phyloP scores from a whole-genome alignment of 2,888 invertebrate genomes.

The Drosophila nr. fundita region DNA sequence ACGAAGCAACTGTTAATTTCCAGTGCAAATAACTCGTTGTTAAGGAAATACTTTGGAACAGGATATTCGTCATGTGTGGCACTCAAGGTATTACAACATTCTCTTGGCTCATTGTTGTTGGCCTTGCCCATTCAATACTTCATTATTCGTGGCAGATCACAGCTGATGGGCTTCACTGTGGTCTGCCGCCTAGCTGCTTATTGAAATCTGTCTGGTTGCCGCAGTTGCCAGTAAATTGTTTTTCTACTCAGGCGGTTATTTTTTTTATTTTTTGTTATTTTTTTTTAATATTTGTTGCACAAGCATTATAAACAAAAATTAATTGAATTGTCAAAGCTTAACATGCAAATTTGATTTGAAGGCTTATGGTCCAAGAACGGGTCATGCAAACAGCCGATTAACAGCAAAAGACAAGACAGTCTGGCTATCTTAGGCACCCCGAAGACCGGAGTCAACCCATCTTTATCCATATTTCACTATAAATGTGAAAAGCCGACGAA shows the following conservation, averaged over 20 bases:
- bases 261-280: background rate
- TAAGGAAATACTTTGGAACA: constrained; percentile 12
- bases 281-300: constrained; percentile 4
- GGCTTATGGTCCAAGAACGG: constrained; percentile 31
- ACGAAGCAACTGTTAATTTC: background rate
- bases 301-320: constrained; percentile 43
- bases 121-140: constrained; percentile 29
- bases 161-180: constrained; percentile 37
- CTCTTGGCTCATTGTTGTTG: constrained; percentile 26
- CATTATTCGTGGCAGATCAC: background rate
- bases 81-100: constrained; percentile 34
- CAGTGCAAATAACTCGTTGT: constrained; percentile 20
- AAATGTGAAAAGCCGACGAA: no score
- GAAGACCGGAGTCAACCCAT: background rate
- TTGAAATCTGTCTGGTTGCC: constrained; percentile 22
- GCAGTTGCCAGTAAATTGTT: constrained; percentile 21
- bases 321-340: constrained; percentile 70
- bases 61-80: constrained; percentile 22
- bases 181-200: constrained; percentile 24
- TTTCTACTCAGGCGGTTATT: constrained; percentile 4
- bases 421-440: background rate
- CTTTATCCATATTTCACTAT: background rate
- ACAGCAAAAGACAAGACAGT: background rate
- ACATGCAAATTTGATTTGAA: constrained; percentile 34
- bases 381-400: constrained; percentile 13